These are phyloP conservation scores for Gorsachius magnificus DNA, from an alignment of 2,797 vertebrate genomes.

Conservation along the genomic window DNA sequence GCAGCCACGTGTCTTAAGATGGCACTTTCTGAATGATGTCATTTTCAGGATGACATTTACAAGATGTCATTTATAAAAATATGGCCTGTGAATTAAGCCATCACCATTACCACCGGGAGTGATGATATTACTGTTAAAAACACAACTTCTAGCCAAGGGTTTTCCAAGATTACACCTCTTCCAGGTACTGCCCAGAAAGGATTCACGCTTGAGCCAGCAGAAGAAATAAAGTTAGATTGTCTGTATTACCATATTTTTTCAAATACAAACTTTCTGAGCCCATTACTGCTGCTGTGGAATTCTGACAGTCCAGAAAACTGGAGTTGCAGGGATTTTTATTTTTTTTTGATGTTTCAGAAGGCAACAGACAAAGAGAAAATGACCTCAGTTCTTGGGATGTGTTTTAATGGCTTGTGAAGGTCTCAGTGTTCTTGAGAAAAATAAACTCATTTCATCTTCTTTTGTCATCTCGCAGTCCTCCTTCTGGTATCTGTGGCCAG, in stretches of 20 bases:
- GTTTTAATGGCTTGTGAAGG: slow-evolving; percentile 10
- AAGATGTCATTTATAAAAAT: neutral
- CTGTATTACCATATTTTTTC: neutral
- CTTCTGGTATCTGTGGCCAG: slow-evolving; percentile 3
- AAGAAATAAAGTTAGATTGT: neutral
- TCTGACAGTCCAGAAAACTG: neutral
- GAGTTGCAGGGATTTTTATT: neutral
- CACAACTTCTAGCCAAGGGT: accelerated
- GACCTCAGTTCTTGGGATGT: neutral
- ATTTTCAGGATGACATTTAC: neutral
- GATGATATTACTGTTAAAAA: neutral
- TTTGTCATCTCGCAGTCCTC: neutral
- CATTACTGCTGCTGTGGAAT: neutral
- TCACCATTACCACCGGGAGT: neutral
- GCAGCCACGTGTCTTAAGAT: neutral
- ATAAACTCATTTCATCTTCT: slow-evolving; percentile 14
- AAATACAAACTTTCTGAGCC: neutral
- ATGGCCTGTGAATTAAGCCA: neutral
- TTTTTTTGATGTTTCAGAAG: neutral
- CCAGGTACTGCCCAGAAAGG: neutral
- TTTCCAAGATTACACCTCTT: neutral
- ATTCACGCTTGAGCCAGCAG: neutral
- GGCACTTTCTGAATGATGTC: neutral
- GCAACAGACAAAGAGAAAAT: neutral
- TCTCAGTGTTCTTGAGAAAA: neutral